Evolutionary conservation across 2,888 invertebrate species (phyloP).

Genomic region (Leptothorax acervorum): DNA sequence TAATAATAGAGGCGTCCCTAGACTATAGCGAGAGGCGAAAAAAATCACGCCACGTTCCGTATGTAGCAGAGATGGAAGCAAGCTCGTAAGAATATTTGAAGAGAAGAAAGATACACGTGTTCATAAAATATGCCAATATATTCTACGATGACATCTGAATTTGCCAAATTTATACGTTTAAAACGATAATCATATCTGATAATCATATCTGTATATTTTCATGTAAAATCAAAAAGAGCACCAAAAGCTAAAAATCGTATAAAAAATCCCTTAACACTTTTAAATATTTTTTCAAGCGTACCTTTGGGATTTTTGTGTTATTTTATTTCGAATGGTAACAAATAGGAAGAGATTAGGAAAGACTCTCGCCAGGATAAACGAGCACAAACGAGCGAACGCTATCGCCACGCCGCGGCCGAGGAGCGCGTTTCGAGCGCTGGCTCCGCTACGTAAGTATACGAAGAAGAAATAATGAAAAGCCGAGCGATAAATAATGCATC

Average conservation of each 20-base stretch:
- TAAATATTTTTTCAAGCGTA: neutral
- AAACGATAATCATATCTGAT: neutral
- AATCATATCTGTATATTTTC: neutral
- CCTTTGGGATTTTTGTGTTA: neutral
- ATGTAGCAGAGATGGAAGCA: neutral
- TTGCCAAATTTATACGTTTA: neutral
- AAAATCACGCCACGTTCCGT: constrained; percentile 19
- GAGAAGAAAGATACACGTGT: neutral
- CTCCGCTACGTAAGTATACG: constrained; percentile 55
- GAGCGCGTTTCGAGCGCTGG: constrained; percentile 66
- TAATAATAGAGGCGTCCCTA: constrained; percentile 79
- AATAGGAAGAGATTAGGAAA: constrained; percentile 8
- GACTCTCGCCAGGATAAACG: constrained; percentile 25
- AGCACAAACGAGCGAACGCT: constrained; percentile 35
- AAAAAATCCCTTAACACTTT: neutral
- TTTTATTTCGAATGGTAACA: neutral
- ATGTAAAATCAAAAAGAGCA: neutral
- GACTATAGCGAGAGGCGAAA: constrained; percentile 53
- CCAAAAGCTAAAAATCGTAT: neutral
- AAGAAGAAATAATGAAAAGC: constrained; percentile 84
- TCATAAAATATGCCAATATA: constrained; percentile 15
- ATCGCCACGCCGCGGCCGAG: constrained; percentile 46
- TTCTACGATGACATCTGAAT: neutral
- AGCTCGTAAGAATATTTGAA: neutral
- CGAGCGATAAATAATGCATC: constrained; percentile 85